These are phyloP conservation scores for Ennomos quercinarius DNA, from an alignment of 2,888 invertebrate species.

Conservation along the genomic window DNA sequence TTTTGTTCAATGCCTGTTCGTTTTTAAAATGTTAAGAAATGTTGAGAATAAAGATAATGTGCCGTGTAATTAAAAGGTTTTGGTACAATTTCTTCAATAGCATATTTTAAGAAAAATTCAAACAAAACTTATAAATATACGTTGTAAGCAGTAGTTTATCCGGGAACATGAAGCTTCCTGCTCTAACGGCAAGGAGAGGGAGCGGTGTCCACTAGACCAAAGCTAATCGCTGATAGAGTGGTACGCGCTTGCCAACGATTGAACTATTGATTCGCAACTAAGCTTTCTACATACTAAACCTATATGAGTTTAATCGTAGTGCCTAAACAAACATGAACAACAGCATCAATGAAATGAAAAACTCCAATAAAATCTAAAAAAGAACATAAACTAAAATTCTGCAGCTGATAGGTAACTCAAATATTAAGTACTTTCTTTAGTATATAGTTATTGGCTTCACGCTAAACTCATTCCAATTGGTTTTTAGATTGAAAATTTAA, in stretches of 20 bases:
- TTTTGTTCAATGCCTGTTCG: constrained; percentile 34
- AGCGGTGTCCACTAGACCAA: constrained; percentile 77
- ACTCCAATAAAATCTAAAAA: too few relatives aligned
- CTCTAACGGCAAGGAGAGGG: constrained; percentile 64
- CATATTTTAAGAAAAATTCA: constrained; percentile 28
- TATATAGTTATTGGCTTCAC: too few relatives aligned
- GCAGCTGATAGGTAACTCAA: too few relatives aligned
- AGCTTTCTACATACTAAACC: constrained; percentile 48
- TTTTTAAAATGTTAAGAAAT: constrained; percentile 21
- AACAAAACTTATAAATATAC: constrained; percentile 35
- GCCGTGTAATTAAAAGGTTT: constrained; percentile 22
- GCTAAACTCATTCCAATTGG: too few relatives aligned
- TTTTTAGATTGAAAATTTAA: too few relatives aligned
- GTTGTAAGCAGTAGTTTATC: constrained; percentile 59
- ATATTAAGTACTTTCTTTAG: too few relatives aligned
- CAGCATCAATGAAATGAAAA: too few relatives aligned
- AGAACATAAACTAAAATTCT: too few relatives aligned
- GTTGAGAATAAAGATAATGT: constrained; percentile 18
- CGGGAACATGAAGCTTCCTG: constrained; percentile 50
- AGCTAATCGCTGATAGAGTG: constrained; percentile 83
- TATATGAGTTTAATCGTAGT: constrained; percentile 30
- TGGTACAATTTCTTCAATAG: constrained; percentile 26
- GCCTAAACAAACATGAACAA: too few relatives aligned
- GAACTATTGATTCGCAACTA: constrained; percentile 74
- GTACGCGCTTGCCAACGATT: constrained; percentile 76